Percentiles rank a stretch among this genome's conserved stretches.
Conservation (phyloP, 2,797 vertebrate species). For the Sebastes matsubarae region DNA sequence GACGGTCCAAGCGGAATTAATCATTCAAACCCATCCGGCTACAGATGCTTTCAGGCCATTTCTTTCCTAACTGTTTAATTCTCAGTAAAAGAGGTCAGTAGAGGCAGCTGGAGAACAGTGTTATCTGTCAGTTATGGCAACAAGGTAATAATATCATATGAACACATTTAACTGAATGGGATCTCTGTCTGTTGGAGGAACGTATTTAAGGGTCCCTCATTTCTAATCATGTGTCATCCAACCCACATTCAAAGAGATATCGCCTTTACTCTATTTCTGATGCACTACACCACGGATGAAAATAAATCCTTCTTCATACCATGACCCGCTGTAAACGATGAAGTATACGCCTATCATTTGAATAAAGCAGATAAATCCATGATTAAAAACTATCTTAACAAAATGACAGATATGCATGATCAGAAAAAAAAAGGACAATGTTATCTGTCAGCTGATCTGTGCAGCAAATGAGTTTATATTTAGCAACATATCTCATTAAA, state of each 20-base stretch:
- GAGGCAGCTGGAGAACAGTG: not conserved
- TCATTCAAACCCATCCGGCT: not conserved
- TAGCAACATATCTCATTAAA: slow-evolving; percentile 53
- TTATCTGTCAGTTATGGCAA: not conserved
- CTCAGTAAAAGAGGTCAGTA: not conserved
- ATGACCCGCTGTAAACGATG: not conserved
- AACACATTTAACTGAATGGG: slow-evolving; percentile 23
- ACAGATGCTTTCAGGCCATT: not conserved
- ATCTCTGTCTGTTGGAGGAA: not conserved
- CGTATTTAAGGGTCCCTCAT: not conserved
- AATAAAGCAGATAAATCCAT: slow-evolving; percentile 11
- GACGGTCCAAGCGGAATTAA: not conserved
- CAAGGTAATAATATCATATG: not conserved
- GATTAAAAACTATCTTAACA: slow-evolving; percentile 9
- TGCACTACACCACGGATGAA: slow-evolving; percentile 2
- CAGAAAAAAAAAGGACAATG: not conserved
- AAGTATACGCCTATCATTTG: not conserved
- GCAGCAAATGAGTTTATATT: slow-evolving; percentile 42
- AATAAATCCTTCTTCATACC: slow-evolving; percentile 21
- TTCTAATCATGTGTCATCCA: not conserved
- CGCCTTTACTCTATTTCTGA: slow-evolving; percentile 4
- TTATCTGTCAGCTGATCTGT: not conserved
- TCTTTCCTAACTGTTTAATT: not conserved
- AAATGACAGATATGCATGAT: slow-evolving; percentile 10
- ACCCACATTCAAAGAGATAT: not conserved